Base-by-base conservation (phyloP, 2,797 vertebrate species). In the Jordanella pulchra region DNA sequence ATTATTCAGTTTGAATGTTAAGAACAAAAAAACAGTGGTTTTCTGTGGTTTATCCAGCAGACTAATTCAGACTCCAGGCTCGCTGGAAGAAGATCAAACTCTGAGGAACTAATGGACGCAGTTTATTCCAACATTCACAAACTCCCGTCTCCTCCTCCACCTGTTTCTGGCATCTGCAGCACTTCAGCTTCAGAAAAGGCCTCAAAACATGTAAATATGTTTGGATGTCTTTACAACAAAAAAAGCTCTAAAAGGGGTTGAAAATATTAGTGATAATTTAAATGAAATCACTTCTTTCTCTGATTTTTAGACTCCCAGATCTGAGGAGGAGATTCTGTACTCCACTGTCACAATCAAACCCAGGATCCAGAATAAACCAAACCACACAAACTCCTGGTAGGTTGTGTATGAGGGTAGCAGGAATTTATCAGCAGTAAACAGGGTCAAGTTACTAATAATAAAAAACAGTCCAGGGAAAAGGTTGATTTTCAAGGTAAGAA, bases 321-420 rank as follows among this genome's bases (percentile, higher is more conserved):
- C 18, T 42, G 83, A 68, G 64, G 75, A 54, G 9, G 79, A 88
- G 35, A 56, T 89, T 0, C 73, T 64, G 42, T 92, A 91, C 73
- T 67, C 88, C 42, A 73, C 75, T 67, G 84, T 90, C 50, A 84
- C 63, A 55, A 68, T 82, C 69, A 83, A 61, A 77, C 70, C 80
- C 35, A 86, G 27, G 72, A 67, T 74, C 21, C 32, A 17, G 55
- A 13, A 10, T 21, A 28, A 0, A 14, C 5, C 30, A 45, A 51
- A 17, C 32, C 15, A 39, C 23, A 51, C 1, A 23, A 28, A 81
- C 58, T 56, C 63, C 48, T 0, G 68, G 88, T 91, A 60, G 21
- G 86, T 82, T 67, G 11, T 32, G 44, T 21, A 15, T 3, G 10
- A 15, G 69, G 51, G 17, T 7, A 27, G 4, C 17, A 39, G 17